Base-by-base conservation (phyloP, 1,140 invertebrate species). In the Aleiodes sp. region DNA sequence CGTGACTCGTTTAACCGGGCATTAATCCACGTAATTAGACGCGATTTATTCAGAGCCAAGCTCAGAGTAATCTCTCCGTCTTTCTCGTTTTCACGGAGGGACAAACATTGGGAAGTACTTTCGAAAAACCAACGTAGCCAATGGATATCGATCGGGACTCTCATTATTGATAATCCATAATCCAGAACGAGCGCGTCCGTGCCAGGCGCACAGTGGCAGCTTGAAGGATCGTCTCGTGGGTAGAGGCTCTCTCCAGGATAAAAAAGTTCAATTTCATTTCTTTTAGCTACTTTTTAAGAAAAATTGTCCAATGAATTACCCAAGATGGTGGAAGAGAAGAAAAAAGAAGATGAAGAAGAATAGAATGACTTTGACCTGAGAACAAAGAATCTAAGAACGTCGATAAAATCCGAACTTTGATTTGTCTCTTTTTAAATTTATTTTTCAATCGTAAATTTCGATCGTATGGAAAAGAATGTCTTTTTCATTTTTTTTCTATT, bases 91-190 rank as follows among this genome's bases (percentile, higher is more conserved):
- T 10, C 16, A 52, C 12, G 16, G 10, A 12, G 12, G 59, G 65
- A 60, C 57, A 31, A 26, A 62, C 37, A 43, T 68, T 16, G 52
- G 14, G 16, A 37, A 14, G 21, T n/a, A 68, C 39, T 31, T 35
- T 39, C 39, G 62, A 71, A 56, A 31, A 33, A 52, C 65, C 26
- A 68, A 33, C 62, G 46, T 31, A 65, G n/a, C 24, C 46, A 65
- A 78, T 71, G 72, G 70, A 73, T 75, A 76, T 73, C 73, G 72
- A 76, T 76, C 72, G 75, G 26, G 61, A 56, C 76, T 75, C 78
- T 83, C 80, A 83, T 84, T 83, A 84, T 84, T 84, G 82, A 84
- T 84, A 84, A 84, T 84, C 82, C 81, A 81, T 84, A 84, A 80
- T 82, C 78, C 76, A 73, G 80, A 83, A 84, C 81, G 83, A 83